These are phyloP conservation scores for Drosophila falleni DNA, from an alignment of 2,888 invertebrate species.

Conservation along the genomic window DNA sequence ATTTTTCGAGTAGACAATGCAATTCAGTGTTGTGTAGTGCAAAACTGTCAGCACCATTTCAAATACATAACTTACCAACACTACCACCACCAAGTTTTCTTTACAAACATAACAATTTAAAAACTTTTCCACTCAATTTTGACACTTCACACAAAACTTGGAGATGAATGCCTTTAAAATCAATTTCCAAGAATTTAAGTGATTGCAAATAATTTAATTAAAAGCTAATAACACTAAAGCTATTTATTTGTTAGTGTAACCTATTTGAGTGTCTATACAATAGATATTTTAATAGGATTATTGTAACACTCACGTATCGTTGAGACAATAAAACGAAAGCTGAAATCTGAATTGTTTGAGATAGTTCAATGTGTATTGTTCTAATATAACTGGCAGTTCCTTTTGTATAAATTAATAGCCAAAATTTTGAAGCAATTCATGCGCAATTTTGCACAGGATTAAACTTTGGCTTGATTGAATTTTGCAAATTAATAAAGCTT, in stretches of 20 bases:
- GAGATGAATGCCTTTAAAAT: neutral
- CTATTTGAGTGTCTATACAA: neutral
- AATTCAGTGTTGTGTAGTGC: neutral
- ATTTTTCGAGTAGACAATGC: too few relatives aligned
- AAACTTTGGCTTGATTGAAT: slow-evolving; percentile 20
- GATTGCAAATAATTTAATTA: neutral
- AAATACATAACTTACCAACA: neutral
- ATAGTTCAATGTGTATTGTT: neutral
- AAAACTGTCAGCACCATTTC: too few relatives aligned
- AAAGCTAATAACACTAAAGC: neutral
- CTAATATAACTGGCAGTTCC: neutral
- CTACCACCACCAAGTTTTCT: neutral
- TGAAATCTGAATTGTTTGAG: neutral
- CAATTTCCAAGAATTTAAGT: neutral
- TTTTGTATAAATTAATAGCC: neutral
- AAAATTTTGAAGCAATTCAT: neutral
- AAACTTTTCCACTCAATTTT: neutral
- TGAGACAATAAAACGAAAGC: neutral
- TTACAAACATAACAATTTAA: neutral
- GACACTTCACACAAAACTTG: neutral
- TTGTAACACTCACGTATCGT: neutral
- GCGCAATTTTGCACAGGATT: neutral
- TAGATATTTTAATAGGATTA: neutral
- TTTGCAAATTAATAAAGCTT: slow-evolving; percentile 27
- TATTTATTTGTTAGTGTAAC: neutral